Conservation (phyloP, 2,113 vertebrate genomes). For the Cephalopterus ornatus region DNA sequence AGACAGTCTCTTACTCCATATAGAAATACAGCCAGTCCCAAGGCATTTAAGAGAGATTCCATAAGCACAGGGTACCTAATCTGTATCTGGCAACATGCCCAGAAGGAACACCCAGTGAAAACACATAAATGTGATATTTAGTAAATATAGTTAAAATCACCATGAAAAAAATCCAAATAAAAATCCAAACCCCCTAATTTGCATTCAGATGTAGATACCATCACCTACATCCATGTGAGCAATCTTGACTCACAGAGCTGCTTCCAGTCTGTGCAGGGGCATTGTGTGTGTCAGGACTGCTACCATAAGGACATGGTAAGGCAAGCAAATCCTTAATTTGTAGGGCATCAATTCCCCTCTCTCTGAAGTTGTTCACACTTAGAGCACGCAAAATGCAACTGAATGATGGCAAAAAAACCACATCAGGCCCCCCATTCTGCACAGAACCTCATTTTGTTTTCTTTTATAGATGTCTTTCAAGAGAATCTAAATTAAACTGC, state of each 20-base stretch:
- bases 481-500: neutral
- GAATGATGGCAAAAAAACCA: neutral
- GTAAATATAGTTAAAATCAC: neutral
- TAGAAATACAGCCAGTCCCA: neutral
- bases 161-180: fast-evolving
- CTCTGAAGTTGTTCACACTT: neutral
- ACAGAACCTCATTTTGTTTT: neutral
- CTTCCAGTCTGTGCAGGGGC: neutral
- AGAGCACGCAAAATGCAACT: neutral
- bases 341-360: neutral
- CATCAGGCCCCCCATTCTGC: neutral
- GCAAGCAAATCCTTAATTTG: neutral
- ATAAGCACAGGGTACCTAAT: neutral
- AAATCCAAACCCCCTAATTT: neutral
- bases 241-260: neutral
- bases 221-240: neutral
- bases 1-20: neutral
- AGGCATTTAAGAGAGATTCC: neutral
- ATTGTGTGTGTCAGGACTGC: neutral
- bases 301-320: neutral
- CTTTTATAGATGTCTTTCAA: neutral
- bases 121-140: neutral
- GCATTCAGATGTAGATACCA: neutral
- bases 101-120: neutral
- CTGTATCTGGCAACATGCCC: neutral